These are phyloP conservation scores for Acanthoscelides obtectus DNA, from an alignment of 2,888 invertebrate genomes.

Conservation along the genomic window DNA sequence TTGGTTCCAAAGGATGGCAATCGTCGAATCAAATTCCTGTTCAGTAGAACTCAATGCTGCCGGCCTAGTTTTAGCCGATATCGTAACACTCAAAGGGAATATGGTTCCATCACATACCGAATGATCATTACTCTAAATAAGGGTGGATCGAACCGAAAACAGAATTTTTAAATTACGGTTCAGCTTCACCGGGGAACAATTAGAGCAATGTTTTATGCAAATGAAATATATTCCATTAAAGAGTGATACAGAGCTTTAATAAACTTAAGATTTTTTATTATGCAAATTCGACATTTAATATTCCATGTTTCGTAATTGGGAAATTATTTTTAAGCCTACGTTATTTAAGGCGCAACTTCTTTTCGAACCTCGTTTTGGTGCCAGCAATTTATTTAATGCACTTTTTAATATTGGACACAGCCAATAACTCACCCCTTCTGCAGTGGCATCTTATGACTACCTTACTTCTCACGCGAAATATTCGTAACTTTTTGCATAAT, in stretches of 20 bases:
- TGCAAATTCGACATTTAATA: conserved; percentile 35
- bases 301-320: conserved; percentile 38
- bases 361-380: background rate
- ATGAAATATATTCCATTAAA: conserved; percentile 33
- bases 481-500: too few species aligned
- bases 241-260: conserved; percentile 35
- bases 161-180: background rate
- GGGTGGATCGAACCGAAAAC: background rate
- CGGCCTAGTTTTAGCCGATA: background rate
- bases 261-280: conserved; percentile 34
- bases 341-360: conserved; percentile 19
- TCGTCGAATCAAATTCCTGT: background rate
- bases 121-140: background rate
- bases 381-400: conserved; percentile 2
- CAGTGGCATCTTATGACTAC: background rate
- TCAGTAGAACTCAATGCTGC: background rate
- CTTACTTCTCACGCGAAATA: too few species aligned
- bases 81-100: background rate
- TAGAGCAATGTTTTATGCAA: conserved; percentile 31
- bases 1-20: background rate
- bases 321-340: conserved; percentile 33
- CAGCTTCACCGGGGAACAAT: conserved; percentile 20
- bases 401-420: conserved; percentile 1
- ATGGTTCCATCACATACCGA: background rate
- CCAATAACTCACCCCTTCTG: background rate